Evolutionary conservation across 1,140 invertebrate species (phyloP).

Genomic region (Ostrea denselamellosa): DNA sequence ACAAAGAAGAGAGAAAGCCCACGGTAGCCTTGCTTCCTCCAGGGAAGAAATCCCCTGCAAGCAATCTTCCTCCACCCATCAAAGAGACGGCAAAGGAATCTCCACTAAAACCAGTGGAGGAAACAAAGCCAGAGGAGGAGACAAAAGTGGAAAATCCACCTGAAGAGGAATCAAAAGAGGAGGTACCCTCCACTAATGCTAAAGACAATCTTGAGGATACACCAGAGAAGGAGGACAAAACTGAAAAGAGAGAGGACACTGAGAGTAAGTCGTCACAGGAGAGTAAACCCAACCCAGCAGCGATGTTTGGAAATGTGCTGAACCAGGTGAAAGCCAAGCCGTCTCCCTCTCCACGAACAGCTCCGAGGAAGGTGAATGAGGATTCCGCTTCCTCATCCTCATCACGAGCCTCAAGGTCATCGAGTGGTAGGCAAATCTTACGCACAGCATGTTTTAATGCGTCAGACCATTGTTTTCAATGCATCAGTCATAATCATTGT

Average conservation of each 20-base stretch:
- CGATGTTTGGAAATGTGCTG: background rate
- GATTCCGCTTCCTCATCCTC: background rate
- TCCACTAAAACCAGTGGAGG: conserved; percentile 48
- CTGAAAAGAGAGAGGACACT: background rate
- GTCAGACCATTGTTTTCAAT: no score
- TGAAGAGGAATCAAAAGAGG: background rate
- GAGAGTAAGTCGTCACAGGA: background rate
- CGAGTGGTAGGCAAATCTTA: background rate
- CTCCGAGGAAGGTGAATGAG: background rate
- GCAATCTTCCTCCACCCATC: background rate
- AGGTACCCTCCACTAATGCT: background rate
- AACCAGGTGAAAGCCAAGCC: background rate
- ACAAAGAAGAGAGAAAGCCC: conserved; percentile 15
- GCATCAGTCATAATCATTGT: no score
- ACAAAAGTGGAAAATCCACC: background rate
- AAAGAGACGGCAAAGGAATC: conserved; percentile 39
- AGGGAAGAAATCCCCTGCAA: background rate
- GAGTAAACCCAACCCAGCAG: background rate
- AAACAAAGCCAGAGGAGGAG: conserved; percentile 50
- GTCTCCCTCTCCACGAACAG: background rate
- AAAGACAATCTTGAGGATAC: background rate
- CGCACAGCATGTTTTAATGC: background rate
- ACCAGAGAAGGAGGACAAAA: conserved; percentile 34
- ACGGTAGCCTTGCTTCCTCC: conserved; percentile 13
- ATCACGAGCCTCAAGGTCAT: background rate